These are phyloP conservation scores for Eurytoma californica DNA, from an alignment of 2,888 invertebrate species.

Conservation along the genomic window DNA sequence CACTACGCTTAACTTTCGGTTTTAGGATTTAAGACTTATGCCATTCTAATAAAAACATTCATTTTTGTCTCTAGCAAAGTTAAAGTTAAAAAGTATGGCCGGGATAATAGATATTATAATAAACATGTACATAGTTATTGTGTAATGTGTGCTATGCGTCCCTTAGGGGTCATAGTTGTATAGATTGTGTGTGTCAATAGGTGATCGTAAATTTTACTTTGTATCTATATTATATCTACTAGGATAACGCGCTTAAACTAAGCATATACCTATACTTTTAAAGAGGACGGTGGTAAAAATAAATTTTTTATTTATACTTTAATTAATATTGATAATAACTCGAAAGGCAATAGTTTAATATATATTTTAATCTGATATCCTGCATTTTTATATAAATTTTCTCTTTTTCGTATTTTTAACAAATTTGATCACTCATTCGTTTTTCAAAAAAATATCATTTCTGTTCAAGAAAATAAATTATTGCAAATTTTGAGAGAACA, in stretches of 20 bases:
- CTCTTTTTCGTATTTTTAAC: slow-evolving; percentile 17
- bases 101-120: slow-evolving; percentile 2
- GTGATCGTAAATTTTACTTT: slow-evolving; percentile 23
- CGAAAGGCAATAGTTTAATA: slow-evolving; percentile 3
- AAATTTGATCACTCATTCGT: slow-evolving; percentile 14
- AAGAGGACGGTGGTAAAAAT: too few relatives aligned
- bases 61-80: background rate
- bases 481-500: background rate
- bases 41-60: too few relatives aligned
- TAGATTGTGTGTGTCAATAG: slow-evolving; percentile 49
- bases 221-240: background rate
- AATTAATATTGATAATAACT: background rate
- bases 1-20: too few relatives aligned
- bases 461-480: background rate
- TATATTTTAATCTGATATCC: slow-evolving; percentile 39
- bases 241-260: too few relatives aligned
- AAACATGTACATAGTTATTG: slow-evolving; percentile 27
- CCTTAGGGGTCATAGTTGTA: slow-evolving; percentile 48
- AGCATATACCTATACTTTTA: too few relatives aligned
- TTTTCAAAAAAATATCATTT: slow-evolving; percentile 33
- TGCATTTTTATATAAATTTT: slow-evolving; percentile 47
- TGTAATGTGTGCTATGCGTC: slow-evolving; percentile 18
- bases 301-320: too few relatives aligned
- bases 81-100: slow-evolving; percentile 11
- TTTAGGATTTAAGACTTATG: too few relatives aligned